A percentile compares a stretch with the other conserved stretches of the same genome.
phyloP scores from a whole-genome alignment of 2,888 invertebrate genomes.

The Drosophila stalkeri region DNA sequence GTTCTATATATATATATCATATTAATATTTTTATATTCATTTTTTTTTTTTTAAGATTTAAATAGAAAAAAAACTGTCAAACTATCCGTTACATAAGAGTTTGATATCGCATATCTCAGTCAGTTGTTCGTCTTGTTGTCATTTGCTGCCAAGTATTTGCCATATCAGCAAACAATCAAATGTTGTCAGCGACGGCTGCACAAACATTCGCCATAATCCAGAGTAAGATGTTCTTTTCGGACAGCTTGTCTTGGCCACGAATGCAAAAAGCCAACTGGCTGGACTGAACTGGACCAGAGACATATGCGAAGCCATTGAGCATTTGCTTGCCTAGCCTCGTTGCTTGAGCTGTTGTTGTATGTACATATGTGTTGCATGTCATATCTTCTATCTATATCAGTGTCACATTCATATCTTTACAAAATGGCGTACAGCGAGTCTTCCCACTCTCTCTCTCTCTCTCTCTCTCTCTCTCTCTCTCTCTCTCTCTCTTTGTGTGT shows the following conservation, averaged over 20 bases:
- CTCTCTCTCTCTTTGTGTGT: not conserved
- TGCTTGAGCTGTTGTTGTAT: not conserved
- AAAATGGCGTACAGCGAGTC: not conserved
- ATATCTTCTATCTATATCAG: not conserved
- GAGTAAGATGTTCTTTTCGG: constrained; percentile 6
- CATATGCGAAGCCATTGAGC: not conserved
- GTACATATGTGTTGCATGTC: not conserved
- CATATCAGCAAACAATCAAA: constrained; percentile 6
- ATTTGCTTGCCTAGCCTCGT: not conserved
- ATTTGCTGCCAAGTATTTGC: not conserved
- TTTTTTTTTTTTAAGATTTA: not conserved
- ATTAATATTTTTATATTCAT: not conserved
- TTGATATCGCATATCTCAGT: not conserved
- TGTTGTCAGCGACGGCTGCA: constrained; percentile 6
- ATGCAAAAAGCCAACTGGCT: constrained; percentile 4
- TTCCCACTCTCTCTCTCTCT: not conserved
- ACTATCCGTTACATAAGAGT: not conserved
- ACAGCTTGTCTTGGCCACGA: constrained; percentile 5
- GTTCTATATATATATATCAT: too few relatives aligned
- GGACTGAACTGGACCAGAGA: not conserved
- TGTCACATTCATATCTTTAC: not conserved
- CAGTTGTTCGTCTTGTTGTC: not conserved
- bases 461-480: not conserved
- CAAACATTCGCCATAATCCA: constrained; percentile 4
- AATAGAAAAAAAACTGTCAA: not conserved